phyloP scores from a whole-genome alignment of 2,113 vertebrate genomes.

The Sigmodon hispidus region DNA sequence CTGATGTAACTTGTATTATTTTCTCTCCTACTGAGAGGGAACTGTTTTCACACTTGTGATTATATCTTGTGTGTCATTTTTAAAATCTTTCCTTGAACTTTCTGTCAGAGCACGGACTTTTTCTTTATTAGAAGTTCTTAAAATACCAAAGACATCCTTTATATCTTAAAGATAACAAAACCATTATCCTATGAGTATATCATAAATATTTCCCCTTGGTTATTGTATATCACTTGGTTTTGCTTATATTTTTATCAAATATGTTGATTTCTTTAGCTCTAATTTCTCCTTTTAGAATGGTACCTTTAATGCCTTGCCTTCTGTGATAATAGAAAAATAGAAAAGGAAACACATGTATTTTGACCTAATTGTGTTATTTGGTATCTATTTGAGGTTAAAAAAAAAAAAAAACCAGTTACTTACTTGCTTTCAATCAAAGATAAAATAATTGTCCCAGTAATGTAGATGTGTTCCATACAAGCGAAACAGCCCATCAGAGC shows the following conservation, averaged over 20 bases:
- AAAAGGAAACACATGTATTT: neutral
- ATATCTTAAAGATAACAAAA: constrained; percentile 19
- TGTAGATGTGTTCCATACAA: too few species aligned
- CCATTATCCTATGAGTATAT: neutral
- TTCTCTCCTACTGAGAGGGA: neutral
- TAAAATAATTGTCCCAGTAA: neutral
- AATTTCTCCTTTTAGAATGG: neutral
- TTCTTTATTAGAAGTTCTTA: constrained; percentile 47
- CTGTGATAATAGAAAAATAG: neutral
- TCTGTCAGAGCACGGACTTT: neutral
- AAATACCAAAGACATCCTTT: neutral
- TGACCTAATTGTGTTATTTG: constrained; percentile 10
- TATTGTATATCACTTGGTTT: constrained; percentile 1
- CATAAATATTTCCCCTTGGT: neutral
- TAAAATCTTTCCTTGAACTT: constrained; percentile 36
- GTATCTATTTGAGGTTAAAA: neutral
- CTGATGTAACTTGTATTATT: neutral
- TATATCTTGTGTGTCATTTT: neutral
- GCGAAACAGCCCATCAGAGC: too few species aligned
- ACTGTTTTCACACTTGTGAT: neutral
- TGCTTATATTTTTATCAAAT: neutral
- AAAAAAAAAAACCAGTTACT: neutral
- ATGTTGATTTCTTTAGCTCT: neutral
- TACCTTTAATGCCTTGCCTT: neutral
- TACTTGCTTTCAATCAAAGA: neutral